phyloP scores from a whole-genome alignment of 2,888 invertebrate genomes.

The Plebejus argus region DNA sequence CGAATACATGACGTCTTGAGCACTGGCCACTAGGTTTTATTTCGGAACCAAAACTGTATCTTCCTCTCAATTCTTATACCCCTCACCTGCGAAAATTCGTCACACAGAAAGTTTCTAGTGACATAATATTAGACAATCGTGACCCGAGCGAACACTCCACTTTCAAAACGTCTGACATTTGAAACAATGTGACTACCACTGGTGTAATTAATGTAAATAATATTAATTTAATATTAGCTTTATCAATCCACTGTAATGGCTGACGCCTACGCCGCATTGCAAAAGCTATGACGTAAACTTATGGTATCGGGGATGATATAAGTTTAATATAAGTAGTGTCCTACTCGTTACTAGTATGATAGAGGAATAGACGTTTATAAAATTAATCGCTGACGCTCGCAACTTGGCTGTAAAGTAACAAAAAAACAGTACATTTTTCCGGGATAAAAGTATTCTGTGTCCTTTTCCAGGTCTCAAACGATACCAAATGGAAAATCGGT shows the following conservation, averaged over 20 bases:
- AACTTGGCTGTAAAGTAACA: too few relatives aligned
- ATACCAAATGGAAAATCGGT: too few relatives aligned
- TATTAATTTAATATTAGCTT: constrained; percentile 24
- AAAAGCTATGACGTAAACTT: constrained; percentile 10
- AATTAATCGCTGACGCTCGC: too few relatives aligned
- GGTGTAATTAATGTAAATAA: constrained; percentile 28
- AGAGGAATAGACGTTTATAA: neutral
- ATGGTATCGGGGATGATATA: neutral
- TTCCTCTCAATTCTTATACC: neutral
- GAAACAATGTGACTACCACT: constrained; percentile 8
- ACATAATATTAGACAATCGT: constrained; percentile 1
- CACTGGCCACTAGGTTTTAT: too few relatives aligned
- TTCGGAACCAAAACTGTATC: neutral
- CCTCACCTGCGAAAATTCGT: neutral
- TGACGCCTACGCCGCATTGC: constrained; percentile 3
- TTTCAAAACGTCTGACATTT: constrained; percentile 31
- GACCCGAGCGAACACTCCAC: neutral
- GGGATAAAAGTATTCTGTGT: too few relatives aligned
- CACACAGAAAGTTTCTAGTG: constrained; percentile 11
- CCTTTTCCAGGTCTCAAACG: too few relatives aligned
- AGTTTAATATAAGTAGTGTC: neutral
- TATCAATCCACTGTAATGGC: constrained; percentile 6
- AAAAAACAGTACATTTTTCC: too few relatives aligned
- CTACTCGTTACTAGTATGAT: neutral
- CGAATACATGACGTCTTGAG: too few relatives aligned